Base-by-base conservation (phyloP, 1,140 invertebrate species). In the Microplitis mediator region DNA sequence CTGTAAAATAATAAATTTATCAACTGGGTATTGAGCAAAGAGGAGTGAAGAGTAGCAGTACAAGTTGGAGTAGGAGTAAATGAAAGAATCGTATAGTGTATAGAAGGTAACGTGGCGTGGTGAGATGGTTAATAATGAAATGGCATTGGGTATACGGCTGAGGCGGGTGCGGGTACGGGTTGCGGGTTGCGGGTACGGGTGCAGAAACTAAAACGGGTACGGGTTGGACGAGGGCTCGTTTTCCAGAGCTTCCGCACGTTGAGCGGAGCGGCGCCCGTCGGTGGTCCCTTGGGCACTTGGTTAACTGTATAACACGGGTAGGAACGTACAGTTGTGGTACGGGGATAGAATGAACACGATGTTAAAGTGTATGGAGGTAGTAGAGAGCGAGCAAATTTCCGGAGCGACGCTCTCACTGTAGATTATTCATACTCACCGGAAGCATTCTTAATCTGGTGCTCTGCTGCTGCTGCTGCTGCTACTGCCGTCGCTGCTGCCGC, bases 1-100 rank as follows among this genome's bases (percentile, higher is more conserved):
- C 94, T 95, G 64, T 68, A 54, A 52, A 34, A n/a, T 23, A 66
- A 54, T 52, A 66, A 52, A 52, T 54, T 52, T 66, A 51, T 66
- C 52, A 32, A 52, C 9, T 66, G 6, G 6, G 39, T 45, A 45
- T 45, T 45, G 39, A 45, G 39, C 9, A 45, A 45, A 16, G 13
- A 14, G 51, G 5, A 66, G 8, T 14, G 51, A 67, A 52, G 31
- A 58, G 56, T 9, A 5, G 23, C 23, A 23, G 52, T 6, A 11
- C 8, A 5, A 4, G n/a, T 8, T 32, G 16, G 16, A 31, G 11
- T 5, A 62, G 35, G 62, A 51, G 62, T 6, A 50, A 50, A 71
- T 64, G 69, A 71, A 71, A 71, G 60, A 71, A 71, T 71, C 60
- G 60, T 13, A 51, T 23, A 64, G 32, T 45, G 60, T 13, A 51